Evolutionary conservation across 2,797 vertebrate species (phyloP), one percentile per base, ranked within the genome.

Genomic region (Mormyrops boulengeri): DNA sequence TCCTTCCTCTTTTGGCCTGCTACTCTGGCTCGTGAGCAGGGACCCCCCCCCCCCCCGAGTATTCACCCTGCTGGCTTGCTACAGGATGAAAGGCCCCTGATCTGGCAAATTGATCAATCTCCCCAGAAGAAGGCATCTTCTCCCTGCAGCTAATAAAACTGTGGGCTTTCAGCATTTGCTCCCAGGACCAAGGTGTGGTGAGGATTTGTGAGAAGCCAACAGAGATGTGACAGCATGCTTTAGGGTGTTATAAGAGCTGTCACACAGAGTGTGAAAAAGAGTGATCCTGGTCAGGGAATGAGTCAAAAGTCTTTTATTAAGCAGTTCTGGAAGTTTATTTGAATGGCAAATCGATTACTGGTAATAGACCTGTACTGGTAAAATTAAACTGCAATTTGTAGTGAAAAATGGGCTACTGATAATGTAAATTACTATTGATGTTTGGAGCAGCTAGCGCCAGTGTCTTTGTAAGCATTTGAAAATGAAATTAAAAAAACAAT

Each of bases 361-460:
- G 62, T 69, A 89, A 85, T 87, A 69, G 84, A 86, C 47, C 19
- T 86, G 57, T 87, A 85, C 82, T 60, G 49, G 85, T 89, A 87
- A 89, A 89, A 89, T 86, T 89, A 86, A 86, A 86, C 47, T 87
- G 82, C 84, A 60, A 89, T 89, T 87, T 86, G 89, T 22, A n/a
- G 60, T 87, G 47, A 57, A 57, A 55, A 87, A 60, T 57, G 50
- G 86, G 17, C 52, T n/a, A 57, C 50, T n/a, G 53, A 41, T 41
- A 44, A 60, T 87, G 86, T 57, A 53, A 87, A 87, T 55, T 44
- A 60, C 17, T 38, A 57, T 57, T 60, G 30, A 60, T 30, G 52
- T 57, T 87, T 87, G 30, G 34, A 87, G 26, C 12, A 55, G 2
- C 50, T 17, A 50, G 49, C n/a, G 4, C 12, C 26, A 50, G 50